Percentiles rank a stretch among this genome's conserved stretches.
These are phyloP conservation scores for Solenodon paradoxus DNA, from an alignment of 2,113 vertebrate species.

Conservation along the genomic window DNA sequence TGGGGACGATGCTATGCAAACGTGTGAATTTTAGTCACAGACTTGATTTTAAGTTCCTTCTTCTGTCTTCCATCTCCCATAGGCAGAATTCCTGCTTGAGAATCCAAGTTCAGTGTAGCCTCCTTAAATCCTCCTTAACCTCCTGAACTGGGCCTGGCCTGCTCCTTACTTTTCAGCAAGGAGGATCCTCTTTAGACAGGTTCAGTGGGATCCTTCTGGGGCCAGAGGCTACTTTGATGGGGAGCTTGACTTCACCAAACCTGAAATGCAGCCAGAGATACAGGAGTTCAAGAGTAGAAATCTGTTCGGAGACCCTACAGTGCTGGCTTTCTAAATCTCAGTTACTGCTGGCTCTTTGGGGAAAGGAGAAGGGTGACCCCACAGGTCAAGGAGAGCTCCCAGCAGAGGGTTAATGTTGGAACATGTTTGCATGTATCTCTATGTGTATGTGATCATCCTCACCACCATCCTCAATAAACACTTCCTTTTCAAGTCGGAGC, in stretches of 20 bases:
- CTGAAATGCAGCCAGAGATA: background rate
- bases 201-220: background rate
- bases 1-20: constrained; percentile 60
- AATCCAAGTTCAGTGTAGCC: constrained; percentile 1
- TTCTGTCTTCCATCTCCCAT: background rate
- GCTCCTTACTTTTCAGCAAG: background rate
- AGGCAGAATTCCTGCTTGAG: background rate
- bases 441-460: background rate
- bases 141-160: background rate
- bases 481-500: constrained; percentile 78
- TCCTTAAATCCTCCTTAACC: background rate
- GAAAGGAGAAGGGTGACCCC: constrained; percentile 56
- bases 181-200: background rate
- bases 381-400: constrained; percentile 54
- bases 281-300: background rate
- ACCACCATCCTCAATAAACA: constrained; percentile 31
- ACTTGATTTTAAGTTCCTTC: constrained; percentile 4
- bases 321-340: constrained; percentile 45
- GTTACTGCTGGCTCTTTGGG: constrained; percentile 45
- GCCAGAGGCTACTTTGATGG: background rate
- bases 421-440: background rate
- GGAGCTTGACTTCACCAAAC: background rate
- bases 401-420: background rate
- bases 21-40: background rate
- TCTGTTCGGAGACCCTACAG: constrained; percentile 55